phyloP scores from a whole-genome alignment of 2,113 vertebrate genomes.

The Cyprinodon brontotheroides region DNA sequence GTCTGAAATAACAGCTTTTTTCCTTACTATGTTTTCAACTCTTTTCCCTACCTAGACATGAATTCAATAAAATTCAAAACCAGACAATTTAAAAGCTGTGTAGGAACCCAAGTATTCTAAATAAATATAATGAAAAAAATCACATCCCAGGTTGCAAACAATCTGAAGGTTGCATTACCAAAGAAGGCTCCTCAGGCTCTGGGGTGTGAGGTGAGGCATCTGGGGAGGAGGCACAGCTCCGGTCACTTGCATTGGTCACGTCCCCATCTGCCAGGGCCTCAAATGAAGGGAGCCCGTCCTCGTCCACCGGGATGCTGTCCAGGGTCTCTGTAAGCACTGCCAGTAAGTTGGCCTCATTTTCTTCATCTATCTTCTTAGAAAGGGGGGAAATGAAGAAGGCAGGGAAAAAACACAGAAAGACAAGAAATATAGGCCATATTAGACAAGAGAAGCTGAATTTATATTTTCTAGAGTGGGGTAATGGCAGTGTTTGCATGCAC shows the following conservation, averaged over 20 bases:
- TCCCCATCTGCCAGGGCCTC: conserved; percentile 98
- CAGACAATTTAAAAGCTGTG: background rate
- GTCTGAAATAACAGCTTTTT: background rate
- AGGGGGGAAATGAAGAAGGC: conserved; percentile 44
- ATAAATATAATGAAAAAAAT: conserved; percentile 1
- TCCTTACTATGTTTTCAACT: background rate
- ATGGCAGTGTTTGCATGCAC: conserved; percentile 51
- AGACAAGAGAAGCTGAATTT: conserved; percentile 66
- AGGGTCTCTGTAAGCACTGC: conserved; percentile 98
- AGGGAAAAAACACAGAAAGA: conserved; percentile 52
- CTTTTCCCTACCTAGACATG: background rate
- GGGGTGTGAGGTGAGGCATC: conserved; percentile 90
- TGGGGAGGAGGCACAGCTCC: conserved; percentile 92
- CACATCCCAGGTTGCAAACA: background rate
- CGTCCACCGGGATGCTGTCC: conserved; percentile 99
- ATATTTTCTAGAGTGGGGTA: conserved; percentile 35
- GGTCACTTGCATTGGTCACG: conserved; percentile 95
- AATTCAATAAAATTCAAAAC: background rate
- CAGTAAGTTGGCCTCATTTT: conserved; percentile 98
- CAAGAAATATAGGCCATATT: conserved; percentile 76
- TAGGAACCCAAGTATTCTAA: background rate
- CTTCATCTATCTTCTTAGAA: conserved; percentile 99
- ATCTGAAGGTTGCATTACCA: conserved; percentile 86
- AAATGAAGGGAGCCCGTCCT: conserved; percentile 99
- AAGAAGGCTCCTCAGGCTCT: conserved; percentile 97